Percentiles rank a stretch among this genome's conserved stretches.
Conservation (phyloP, 2,113 vertebrate species). For the Chloroceryle aenea region DNA sequence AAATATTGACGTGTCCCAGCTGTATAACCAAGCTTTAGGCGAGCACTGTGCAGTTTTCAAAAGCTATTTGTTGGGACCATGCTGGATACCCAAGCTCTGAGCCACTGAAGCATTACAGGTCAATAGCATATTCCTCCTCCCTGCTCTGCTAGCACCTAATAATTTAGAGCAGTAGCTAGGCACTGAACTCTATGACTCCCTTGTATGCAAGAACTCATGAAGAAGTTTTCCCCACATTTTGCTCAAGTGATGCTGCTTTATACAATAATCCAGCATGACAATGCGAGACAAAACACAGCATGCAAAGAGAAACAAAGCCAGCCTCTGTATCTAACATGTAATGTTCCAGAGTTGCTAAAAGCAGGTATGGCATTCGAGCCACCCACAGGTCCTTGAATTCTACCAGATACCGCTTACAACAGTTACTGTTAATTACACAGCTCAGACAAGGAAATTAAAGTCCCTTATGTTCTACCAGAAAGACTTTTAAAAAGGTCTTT, state of each 20-base stretch:
- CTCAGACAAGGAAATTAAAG: slow-evolving; percentile 38
- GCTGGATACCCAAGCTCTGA: not conserved
- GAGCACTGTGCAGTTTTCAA: not conserved
- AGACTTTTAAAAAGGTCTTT: slow-evolving; percentile 62
- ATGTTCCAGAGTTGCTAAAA: slow-evolving; percentile 1
- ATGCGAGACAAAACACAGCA: not conserved
- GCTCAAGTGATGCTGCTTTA: not conserved
- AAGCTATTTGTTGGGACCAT: slow-evolving; percentile 5
- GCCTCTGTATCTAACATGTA: not conserved
- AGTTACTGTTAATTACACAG: slow-evolving; percentile 29
- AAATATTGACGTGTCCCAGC: not conserved
- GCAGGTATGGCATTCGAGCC: slow-evolving; percentile 27
- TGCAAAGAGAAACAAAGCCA: not conserved
- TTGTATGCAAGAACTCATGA: not conserved
- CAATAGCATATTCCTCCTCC: not conserved
- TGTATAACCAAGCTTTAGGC: not conserved
- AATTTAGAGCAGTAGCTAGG: not conserved
- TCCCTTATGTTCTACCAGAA: slow-evolving; percentile 42
- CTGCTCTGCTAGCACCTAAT: not conserved
- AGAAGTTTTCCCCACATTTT: not conserved
- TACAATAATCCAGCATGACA: not conserved
- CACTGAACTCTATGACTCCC: not conserved
- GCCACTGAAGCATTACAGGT: not conserved
- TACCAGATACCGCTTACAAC: slow-evolving; percentile 33
- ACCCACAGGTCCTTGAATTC: slow-evolving; percentile 37